Percentiles rank a stretch among this genome's conserved stretches.
Evolutionary conservation across 2,888 invertebrate genomes (phyloP).

Genomic region (Oeneis ivallda): DNA sequence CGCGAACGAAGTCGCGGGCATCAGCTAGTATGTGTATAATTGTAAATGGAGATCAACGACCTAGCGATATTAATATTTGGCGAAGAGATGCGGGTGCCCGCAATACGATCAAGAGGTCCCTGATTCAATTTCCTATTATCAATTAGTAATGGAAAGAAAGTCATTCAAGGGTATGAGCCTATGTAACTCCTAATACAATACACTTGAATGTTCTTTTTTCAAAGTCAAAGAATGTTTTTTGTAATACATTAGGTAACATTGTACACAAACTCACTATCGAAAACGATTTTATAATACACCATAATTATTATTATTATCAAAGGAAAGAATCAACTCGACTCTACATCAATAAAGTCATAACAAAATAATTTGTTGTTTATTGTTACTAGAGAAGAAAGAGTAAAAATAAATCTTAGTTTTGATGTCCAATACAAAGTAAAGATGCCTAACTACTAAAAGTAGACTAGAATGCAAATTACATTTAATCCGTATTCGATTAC

Average conservation of each 20-base stretch:
- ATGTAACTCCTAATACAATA: background rate
- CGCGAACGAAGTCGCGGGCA: no score
- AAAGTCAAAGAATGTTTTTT: no score
- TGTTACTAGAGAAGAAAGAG: background rate
- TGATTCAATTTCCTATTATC: slow-evolving; percentile 10
- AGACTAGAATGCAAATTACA: slow-evolving; percentile 14
- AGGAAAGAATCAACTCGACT: background rate
- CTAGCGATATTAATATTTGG: slow-evolving; percentile 9
- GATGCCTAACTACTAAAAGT: slow-evolving; percentile 1
- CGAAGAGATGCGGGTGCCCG: slow-evolving; percentile 12
- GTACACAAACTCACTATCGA: no score
- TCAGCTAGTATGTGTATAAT: no score
- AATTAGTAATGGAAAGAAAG: slow-evolving; percentile 8
- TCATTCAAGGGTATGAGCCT: background rate
- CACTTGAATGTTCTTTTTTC: no score
- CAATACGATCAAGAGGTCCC: slow-evolving; percentile 8
- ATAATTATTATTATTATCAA: background rate
- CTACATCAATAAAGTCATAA: background rate
- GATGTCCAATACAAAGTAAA: slow-evolving; percentile 9
- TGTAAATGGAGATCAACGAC: slow-evolving; percentile 7
- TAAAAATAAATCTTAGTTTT: slow-evolving; percentile 2
- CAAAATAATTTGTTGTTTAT: background rate
- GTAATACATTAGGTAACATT: no score
- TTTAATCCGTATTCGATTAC: slow-evolving; percentile 20
- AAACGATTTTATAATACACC: no score